Evolutionary conservation across 2,888 invertebrate species (phyloP), one percentile per base, ranked within the genome.

Genomic region (Eucriotettix oculatus): DNA sequence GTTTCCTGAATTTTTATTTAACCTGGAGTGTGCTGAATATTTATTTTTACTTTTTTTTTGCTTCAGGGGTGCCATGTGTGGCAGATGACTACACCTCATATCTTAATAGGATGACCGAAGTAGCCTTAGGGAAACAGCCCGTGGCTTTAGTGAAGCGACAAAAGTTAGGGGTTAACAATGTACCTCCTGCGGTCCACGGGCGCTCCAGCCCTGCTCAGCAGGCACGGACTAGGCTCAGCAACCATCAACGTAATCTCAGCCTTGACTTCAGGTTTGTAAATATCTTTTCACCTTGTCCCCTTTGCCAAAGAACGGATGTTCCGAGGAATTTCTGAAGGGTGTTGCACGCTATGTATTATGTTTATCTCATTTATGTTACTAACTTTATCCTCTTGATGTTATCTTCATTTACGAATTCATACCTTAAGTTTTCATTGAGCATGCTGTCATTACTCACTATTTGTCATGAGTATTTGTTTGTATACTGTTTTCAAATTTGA

Each of bases 211-310:
- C 73, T 64, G 63, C 65, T 52, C 71, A 74, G 65, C 75, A 73
- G 67, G 71, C 71, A 64, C 77, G 78, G 68, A 76, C 76, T 63
- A 74, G 79, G 69, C 73, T 81, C 67, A 79, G 79, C 68, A 81
- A 79, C 67, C 91, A 92, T 76, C 91, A 91, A 75, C 83, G 91
- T 72, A 91, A 92, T 76, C 83, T 90, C 70, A 91, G 90, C 72
- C 79, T 91, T 73, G 91, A 91, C 75, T 90, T 91, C 75, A 86
- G 90, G 90, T 90, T 75, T 14, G 48, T 48, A n/a, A 14, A n/a
- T 14, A 14, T 14, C 48, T 7, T 48, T 48, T 9, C 29, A 29
- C 29, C 29, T 29, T 29, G 3, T 29, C 3, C 29, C 29, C 29
- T 7, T 29, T 7, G n/a, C n/a, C n/a, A n/a, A n/a, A n/a, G n/a